Percentiles rank a stretch among this genome's conserved stretches.
These are phyloP conservation scores for Taurulus bubalis DNA, from an alignment of 2,113 vertebrate species.

Conservation along the genomic window DNA sequence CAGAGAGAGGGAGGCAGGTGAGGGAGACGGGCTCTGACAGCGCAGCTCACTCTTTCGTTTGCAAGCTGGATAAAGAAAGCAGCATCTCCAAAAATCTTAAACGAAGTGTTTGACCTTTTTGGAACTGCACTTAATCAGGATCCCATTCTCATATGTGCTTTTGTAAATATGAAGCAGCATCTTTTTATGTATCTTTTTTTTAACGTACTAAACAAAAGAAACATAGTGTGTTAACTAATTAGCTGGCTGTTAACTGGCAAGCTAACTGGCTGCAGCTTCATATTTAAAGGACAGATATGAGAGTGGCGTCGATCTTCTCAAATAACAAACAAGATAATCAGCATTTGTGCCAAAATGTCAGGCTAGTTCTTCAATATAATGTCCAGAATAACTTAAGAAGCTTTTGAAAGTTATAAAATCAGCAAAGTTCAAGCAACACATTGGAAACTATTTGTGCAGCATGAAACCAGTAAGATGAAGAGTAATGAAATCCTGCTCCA, in stretches of 20 bases:
- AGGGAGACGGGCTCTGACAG: not conserved
- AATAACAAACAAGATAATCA: not conserved
- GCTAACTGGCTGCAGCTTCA: not conserved
- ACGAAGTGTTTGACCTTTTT: not conserved
- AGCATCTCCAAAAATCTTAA: not conserved
- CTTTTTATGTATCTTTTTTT: not conserved
- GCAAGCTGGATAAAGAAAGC: not conserved
- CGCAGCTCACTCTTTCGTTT: not conserved
- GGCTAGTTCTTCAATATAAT: not conserved
- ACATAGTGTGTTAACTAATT: not conserved
- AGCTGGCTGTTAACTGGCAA: not conserved
- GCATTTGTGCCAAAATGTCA: not conserved
- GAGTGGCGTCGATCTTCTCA: not conserved
- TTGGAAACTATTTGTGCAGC: not conserved
- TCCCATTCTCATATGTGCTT: too few relatives aligned
- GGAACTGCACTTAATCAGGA: too few relatives aligned
- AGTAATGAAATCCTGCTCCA: not conserved
- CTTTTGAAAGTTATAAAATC: not conserved
- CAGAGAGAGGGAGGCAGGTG: slow-evolving; percentile 90
- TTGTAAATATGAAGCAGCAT: too few relatives aligned
- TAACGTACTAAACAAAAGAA: not conserved
- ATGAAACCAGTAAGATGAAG: not conserved
- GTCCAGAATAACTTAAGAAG: not conserved
- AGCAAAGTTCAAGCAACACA: not conserved
- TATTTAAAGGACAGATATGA: not conserved